Evolutionary conservation across 2,888 invertebrate genomes (phyloP), one percentile per base, ranked within the genome.

Genomic region (Aelia acuminata): DNA sequence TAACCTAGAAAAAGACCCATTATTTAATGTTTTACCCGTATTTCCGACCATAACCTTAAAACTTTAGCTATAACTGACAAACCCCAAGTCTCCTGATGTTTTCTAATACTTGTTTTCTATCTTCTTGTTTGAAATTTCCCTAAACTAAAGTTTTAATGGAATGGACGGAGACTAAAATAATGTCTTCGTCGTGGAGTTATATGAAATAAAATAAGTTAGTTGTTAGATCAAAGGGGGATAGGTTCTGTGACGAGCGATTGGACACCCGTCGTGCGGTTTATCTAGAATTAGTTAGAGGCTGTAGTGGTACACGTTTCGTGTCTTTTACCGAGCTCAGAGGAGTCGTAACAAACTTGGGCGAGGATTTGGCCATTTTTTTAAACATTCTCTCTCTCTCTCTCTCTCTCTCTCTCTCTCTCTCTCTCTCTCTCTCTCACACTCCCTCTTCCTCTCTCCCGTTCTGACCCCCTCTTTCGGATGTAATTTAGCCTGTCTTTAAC

Each of bases 401-500:
- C 10, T 10, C 43, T 10, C 43, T 10, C 43, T 43, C 43, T 43
- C 43, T 43, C 43, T 43, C 53, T 35, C 57, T 26, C 26, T 26
- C 53, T 3, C 57, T 57, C n/a, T 8, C 15, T n/a, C 43, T 10
- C 43, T 43, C 43, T 10, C 43, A 4, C 43, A 7, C 4, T 7
- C 10, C 43, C 43, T 10, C 43, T 10, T 10, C 10, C 43, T 43
- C 43, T 43, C 43, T 43, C 53, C 22, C 57, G n/a, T n/a, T n/a
- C n/a, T n/a, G n/a, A n/a, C n/a, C n/a, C n/a, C 15, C 26, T 26
- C 53, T 3, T 26, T 57, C 57, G 26, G 85, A 85, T 85, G 85
- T 85, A 85, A 85, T 85, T 85, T 85, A 85, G 48, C 35, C 85
- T 50, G 53, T 85, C 85, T 85, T 85, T 85, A 85, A 85, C 85